phyloP scores from a whole-genome alignment of 2,888 invertebrate species.

The Erpobdella octoculata region DNA sequence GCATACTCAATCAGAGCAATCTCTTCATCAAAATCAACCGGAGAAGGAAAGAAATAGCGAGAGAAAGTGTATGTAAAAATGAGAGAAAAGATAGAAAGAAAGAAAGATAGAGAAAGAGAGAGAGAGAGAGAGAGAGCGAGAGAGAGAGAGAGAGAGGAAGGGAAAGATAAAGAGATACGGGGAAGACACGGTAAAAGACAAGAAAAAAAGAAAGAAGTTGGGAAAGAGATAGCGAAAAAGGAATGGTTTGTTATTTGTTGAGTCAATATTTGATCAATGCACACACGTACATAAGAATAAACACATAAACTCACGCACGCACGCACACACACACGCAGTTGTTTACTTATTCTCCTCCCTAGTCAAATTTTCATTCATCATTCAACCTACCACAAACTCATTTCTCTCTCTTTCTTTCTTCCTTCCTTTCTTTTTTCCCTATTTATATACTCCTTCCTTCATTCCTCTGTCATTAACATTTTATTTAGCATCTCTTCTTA shows the following conservation, averaged over 20 bases:
- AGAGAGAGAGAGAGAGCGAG: background rate
- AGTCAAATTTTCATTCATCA: background rate
- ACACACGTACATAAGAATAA: background rate
- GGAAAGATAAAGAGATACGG: background rate
- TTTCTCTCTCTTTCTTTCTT: background rate
- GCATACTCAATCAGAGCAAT: no score
- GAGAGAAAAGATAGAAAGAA: background rate
- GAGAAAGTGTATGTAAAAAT: no score
- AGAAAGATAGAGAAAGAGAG: background rate
- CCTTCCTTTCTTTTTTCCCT: background rate
- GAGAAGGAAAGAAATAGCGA: no score
- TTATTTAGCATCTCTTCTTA: background rate
- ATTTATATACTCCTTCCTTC: background rate
- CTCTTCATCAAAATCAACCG: no score
- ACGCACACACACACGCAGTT: background rate
- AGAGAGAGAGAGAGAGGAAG: background rate
- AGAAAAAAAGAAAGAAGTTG: background rate
- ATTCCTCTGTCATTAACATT: background rate
- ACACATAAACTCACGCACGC: background rate
- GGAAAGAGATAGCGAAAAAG: background rate
- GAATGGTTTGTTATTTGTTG: no score
- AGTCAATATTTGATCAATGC: slow-evolving; percentile 3
- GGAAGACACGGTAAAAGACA: background rate
- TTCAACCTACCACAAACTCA: no score
- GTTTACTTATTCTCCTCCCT: background rate